Percentiles rank a stretch among this genome's conserved stretches.
Conservation (phyloP, 2,888 invertebrate genomes). For the Agriopis marginaria region DNA sequence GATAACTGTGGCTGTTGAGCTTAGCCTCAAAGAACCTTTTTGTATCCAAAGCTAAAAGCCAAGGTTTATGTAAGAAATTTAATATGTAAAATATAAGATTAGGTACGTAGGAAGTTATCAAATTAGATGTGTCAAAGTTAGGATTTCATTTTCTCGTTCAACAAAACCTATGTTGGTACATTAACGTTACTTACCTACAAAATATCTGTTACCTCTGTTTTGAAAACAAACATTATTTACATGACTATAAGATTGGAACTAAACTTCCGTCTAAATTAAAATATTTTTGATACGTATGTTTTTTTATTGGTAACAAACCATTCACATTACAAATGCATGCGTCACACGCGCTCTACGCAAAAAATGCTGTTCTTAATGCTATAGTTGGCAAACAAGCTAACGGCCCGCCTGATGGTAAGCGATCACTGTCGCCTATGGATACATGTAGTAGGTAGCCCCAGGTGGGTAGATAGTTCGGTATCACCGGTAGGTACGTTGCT, state of each 20-base stretch:
- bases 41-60: conserved; percentile 17
- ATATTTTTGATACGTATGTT: neutral
- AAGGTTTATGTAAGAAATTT: conserved; percentile 8
- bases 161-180: neutral
- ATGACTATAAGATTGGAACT: conserved; percentile 11
- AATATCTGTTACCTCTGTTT: neutral
- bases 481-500: too few species aligned
- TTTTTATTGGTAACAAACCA: neutral
- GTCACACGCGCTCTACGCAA: too few species aligned
- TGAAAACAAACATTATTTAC: neutral
- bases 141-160: neutral
- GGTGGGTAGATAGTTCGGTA: too few species aligned
- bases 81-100: conserved; percentile 11
- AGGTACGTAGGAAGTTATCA: neutral
- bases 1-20: too few species aligned
- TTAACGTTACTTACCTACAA: neutral
- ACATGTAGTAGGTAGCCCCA: too few species aligned
- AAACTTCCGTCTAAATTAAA: conserved; percentile 21
- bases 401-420: too few species aligned
- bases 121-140: neutral
- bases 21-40: neutral
- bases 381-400: too few species aligned
- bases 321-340: neutral
- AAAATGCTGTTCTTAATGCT: too few species aligned
- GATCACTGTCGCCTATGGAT: too few species aligned